phyloP scores from a whole-genome alignment of 1,140 invertebrate species.

The Rhagoletis pomonella region DNA sequence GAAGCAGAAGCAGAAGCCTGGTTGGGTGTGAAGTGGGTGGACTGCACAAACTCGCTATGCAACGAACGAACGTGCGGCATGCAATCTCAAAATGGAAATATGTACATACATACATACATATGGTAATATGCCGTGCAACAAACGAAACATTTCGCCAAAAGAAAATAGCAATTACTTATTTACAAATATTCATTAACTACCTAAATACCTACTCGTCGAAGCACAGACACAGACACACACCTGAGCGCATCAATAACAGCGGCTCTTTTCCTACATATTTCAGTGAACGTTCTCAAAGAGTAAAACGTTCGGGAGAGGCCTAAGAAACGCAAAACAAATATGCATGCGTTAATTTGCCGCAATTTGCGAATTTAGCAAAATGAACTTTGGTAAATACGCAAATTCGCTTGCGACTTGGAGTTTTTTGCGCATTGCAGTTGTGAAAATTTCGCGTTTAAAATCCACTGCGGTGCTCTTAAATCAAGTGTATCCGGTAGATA shows the following conservation, averaged over 20 bases:
- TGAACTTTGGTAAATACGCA: conserved; percentile 45
- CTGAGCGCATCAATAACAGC: no score
- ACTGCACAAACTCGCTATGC: neutral
- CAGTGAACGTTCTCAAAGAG: no score
- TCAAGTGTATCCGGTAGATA: conserved; percentile 32
- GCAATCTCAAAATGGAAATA: neutral
- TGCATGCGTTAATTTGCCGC: neutral
- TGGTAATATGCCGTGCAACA: no score
- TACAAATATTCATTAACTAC: no score
- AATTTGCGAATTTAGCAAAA: conserved; percentile 6
- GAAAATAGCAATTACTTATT: no score
- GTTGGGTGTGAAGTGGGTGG: neutral
- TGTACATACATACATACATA: neutral
- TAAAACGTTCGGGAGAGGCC: no score
- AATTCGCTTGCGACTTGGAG: conserved; percentile 11
- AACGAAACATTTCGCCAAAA: no score
- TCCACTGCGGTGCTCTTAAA: neutral
- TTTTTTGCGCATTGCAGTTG: conserved; percentile 42
- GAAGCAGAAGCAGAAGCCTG: neutral
- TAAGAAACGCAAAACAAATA: no score
- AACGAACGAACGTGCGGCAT: neutral
- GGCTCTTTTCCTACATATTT: no score
- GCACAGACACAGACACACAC: no score
- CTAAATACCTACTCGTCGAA: no score
- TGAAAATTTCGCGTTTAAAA: neutral